phyloP scores from a whole-genome alignment of 2,888 invertebrate species.

The Venusia cambrica region DNA sequence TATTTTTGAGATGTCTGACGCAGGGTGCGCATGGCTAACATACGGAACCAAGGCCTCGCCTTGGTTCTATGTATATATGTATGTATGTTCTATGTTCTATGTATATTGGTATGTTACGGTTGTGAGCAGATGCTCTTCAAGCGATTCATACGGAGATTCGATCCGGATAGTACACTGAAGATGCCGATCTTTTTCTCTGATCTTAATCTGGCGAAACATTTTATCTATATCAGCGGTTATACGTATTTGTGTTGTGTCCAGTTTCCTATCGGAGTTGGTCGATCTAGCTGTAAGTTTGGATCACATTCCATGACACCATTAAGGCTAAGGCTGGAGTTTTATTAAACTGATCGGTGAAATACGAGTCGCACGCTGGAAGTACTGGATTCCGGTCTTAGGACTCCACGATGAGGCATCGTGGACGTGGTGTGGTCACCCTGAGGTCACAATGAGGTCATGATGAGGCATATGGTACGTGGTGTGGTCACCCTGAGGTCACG shows the following conservation, averaged over 20 bases:
- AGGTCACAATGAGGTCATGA: too few relatives aligned
- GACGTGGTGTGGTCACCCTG: not conserved
- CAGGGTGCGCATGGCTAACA: conserved; percentile 1
- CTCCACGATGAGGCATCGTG: not conserved
- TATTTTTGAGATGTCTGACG: not conserved
- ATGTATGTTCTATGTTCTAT: too few relatives aligned
- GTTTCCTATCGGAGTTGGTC: not conserved
- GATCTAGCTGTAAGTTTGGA: not conserved
- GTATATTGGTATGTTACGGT: too few relatives aligned
- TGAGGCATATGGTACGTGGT: not conserved
- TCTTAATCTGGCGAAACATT: not conserved
- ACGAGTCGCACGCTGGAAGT: not conserved
- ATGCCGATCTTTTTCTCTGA: not conserved
- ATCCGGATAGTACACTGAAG: not conserved
- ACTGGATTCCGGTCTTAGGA: not conserved
- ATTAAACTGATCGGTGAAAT: not conserved
- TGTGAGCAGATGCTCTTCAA: too few relatives aligned
- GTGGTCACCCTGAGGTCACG: not conserved
- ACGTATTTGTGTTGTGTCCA: not conserved
- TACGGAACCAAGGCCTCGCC: too few relatives aligned
- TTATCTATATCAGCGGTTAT: not conserved
- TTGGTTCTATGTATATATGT: too few relatives aligned
- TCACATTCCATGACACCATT: conserved; percentile 1
- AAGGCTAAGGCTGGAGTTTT: not conserved
- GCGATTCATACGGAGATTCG: too few relatives aligned